Percentiles rank a stretch among this genome's conserved stretches.
phyloP scores from a whole-genome alignment of 2,797 vertebrate genomes.

The Gobionotothen gibberifrons region DNA sequence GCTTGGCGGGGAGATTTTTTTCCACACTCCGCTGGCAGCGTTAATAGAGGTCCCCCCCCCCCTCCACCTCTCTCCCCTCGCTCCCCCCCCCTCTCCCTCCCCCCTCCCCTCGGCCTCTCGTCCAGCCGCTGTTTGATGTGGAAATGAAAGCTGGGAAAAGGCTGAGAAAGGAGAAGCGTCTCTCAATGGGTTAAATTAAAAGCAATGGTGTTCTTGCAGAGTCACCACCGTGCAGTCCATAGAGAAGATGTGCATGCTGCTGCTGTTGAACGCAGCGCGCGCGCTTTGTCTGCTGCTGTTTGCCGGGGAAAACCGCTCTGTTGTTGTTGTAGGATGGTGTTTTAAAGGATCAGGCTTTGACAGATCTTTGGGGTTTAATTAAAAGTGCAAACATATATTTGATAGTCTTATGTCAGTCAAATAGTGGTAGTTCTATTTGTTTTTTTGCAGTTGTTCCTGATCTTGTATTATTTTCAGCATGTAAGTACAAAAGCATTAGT shows the following conservation, averaged over 20 bases:
- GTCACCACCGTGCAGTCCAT: conserved; percentile 74
- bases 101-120: conserved; percentile 33
- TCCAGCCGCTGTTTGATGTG: conserved; percentile 84
- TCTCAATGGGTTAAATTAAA: conserved; percentile 86
- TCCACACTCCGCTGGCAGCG: conserved; percentile 86
- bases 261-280: neutral
- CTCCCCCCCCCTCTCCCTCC: conserved; percentile 4
- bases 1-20: conserved; percentile 86
- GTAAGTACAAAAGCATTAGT: neutral
- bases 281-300: conserved; percentile 20
- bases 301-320: neutral
- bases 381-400: neutral
- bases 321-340: neutral
- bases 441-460: neutral
- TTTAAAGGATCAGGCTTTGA: neutral
- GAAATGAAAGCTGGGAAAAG: conserved; percentile 84
- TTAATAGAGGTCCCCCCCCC: conserved; percentile 80
- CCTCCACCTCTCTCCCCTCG: neutral
- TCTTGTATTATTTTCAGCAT: neutral
- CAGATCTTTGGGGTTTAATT: neutral
- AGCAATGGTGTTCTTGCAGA: conserved; percentile 76
- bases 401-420: neutral
- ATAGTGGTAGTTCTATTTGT: neutral
- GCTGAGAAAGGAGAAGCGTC: conserved; percentile 53
- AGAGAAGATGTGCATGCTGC: conserved; percentile 31